These are phyloP conservation scores for Noctua pronuba DNA, from an alignment of 2,888 invertebrate genomes.

Conservation along the genomic window DNA sequence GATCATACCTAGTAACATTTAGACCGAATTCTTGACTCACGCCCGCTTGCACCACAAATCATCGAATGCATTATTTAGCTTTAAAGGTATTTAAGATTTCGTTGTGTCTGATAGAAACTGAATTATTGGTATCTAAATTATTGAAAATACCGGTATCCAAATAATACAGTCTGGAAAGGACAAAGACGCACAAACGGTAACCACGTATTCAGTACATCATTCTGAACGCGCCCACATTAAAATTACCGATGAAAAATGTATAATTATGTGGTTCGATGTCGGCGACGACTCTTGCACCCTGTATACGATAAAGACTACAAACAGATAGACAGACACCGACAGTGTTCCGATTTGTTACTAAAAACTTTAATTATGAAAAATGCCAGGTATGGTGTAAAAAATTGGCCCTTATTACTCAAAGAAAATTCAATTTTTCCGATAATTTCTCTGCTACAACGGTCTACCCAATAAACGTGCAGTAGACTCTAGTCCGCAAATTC, in stretches of 20 bases:
- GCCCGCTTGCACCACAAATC: not conserved
- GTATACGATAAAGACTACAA: too few relatives aligned
- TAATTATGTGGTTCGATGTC: too few relatives aligned
- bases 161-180: not conserved
- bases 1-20: not conserved
- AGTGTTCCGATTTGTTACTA: too few relatives aligned
- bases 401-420: too few relatives aligned
- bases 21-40: not conserved
- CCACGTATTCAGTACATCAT: too few relatives aligned
- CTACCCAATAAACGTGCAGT: not conserved
- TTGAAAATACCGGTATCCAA: not conserved
- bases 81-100: not conserved
- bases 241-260: too few relatives aligned
- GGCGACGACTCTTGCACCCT: too few relatives aligned
- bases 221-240: too few relatives aligned
- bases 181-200: too few relatives aligned
- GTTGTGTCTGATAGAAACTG: not conserved
- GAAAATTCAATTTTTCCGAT: not conserved
- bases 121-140: not conserved
- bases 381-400: too few relatives aligned
- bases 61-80: not conserved
- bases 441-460: not conserved
- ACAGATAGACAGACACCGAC: too few relatives aligned
- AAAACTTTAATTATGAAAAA: too few relatives aligned
- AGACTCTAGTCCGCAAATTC: not conserved